A percentile compares a stretch with the other conserved stretches of the same genome.
Conservation (phyloP, 2,888 invertebrate genomes). For the Luffia ferchaultella region DNA sequence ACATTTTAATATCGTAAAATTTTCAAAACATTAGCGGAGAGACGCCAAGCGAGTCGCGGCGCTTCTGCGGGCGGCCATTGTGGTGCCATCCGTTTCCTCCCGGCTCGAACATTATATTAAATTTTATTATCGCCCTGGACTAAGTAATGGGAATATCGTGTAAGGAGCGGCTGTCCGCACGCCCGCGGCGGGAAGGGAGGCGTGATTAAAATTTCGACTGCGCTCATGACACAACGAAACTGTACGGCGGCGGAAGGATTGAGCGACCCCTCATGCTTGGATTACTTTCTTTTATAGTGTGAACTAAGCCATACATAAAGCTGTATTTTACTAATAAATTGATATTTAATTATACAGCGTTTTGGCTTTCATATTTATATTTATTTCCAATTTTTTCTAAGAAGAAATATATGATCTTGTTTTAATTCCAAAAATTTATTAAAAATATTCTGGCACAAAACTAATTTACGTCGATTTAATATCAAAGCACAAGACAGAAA, state of each 20-base stretch:
- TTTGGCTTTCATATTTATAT: too few relatives aligned
- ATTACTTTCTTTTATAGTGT: slow-evolving; percentile 52
- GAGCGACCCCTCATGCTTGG: slow-evolving; percentile 58
- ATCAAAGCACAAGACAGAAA: too few relatives aligned
- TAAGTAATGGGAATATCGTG: slow-evolving; percentile 69
- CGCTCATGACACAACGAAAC: slow-evolving; percentile 58
- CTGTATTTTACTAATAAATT: too few relatives aligned
- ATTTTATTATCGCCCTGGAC: slow-evolving; percentile 66
- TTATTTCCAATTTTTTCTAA: too few relatives aligned
- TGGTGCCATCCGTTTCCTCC: slow-evolving; percentile 38
- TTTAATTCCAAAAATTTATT: too few relatives aligned
- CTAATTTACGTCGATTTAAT: too few relatives aligned
- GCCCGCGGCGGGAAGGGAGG: slow-evolving; percentile 14
- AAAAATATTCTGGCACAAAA: too few relatives aligned
- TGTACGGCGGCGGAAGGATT: slow-evolving; percentile 53
- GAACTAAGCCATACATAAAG: too few relatives aligned
- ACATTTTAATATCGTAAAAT: too few relatives aligned
- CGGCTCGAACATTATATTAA: slow-evolving; percentile 52
- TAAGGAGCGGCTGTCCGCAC: slow-evolving; percentile 59
- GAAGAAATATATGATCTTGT: too few relatives aligned
- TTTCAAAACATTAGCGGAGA: too few relatives aligned
- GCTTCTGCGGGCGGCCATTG: slow-evolving; percentile 6
- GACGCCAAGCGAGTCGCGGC: slow-evolving; percentile 1
- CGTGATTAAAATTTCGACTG: slow-evolving; percentile 64
- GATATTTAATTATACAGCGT: too few relatives aligned